These are phyloP conservation scores for Eumerus sabulonum DNA, from an alignment of 2,888 invertebrate species.

Conservation along the genomic window DNA sequence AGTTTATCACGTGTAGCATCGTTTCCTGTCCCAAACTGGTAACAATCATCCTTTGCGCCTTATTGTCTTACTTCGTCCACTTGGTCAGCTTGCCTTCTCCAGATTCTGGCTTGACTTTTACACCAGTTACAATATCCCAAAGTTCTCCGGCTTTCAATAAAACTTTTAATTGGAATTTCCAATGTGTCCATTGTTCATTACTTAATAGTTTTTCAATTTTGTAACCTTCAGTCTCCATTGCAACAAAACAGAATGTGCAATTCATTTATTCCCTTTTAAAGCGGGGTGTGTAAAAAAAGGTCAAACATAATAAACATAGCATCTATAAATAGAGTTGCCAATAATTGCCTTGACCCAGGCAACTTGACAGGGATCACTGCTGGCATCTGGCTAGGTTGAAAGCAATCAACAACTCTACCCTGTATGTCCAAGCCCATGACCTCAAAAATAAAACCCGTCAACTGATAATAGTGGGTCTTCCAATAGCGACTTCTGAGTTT, in stretches of 20 bases:
- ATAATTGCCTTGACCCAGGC: no score
- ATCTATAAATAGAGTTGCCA: no score
- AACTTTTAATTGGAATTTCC: constrained; percentile 20
- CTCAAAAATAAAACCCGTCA: no score
- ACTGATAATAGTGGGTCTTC: no score
- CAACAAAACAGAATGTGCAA: no score
- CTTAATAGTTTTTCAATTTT: background rate
- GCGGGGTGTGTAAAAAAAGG: no score
- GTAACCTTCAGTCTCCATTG: background rate
- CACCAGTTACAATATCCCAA: background rate
- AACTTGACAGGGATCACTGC: no score
- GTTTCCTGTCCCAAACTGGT: constrained; percentile 56
- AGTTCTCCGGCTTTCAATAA: constrained; percentile 7
- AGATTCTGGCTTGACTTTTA: background rate
- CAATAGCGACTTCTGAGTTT: no score
- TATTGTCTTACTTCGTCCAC: constrained; percentile 2
- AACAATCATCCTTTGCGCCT: constrained; percentile 15
- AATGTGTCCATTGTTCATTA: constrained; percentile 7
- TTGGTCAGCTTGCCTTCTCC: background rate
- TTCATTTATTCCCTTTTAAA: no score
- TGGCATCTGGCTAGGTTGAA: no score
- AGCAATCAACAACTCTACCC: no score
- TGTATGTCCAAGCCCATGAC: no score
- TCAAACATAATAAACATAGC: constrained; percentile 1
- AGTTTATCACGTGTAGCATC: constrained; percentile 63